A percentile compares a stretch with the other conserved stretches of the same genome.
These are phyloP conservation scores for Catharus ustulatus DNA, from an alignment of 2,797 vertebrate genomes.

Conservation along the genomic window DNA sequence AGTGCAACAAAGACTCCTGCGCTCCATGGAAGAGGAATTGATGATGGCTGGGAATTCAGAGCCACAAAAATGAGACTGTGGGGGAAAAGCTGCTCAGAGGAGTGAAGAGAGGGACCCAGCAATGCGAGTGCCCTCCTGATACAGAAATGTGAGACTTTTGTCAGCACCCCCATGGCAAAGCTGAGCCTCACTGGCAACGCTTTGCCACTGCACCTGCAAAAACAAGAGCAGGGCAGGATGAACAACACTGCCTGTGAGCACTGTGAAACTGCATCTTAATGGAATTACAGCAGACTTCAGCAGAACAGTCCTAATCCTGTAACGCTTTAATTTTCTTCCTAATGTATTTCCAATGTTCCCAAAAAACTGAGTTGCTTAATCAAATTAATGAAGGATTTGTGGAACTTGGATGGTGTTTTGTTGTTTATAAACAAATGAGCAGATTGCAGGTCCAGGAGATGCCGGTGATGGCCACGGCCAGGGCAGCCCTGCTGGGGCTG, in stretches of 20 bases:
- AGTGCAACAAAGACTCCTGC: conserved; percentile 1
- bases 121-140: background rate
- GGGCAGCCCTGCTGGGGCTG: background rate
- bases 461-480: rapidly evolving
- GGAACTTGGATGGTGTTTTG: background rate
- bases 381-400: conserved; percentile 27
- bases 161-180: background rate
- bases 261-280: conserved; percentile 56
- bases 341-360: conserved; percentile 33
- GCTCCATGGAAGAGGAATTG: background rate
- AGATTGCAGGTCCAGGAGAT: background rate
- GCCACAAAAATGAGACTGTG: background rate
- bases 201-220: background rate
- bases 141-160: background rate
- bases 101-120: background rate
- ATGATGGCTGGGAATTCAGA: background rate
- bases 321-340: conserved; percentile 54
- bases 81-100: background rate
- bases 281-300: conserved; percentile 18
- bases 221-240: conserved; percentile 26
- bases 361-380: background rate
- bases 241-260: conserved; percentile 2
- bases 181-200: background rate
- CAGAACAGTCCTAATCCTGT: conserved; percentile 34
- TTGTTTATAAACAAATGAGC: background rate